Base-by-base conservation (phyloP, 2,888 invertebrate genomes). In the Tachina fera region DNA sequence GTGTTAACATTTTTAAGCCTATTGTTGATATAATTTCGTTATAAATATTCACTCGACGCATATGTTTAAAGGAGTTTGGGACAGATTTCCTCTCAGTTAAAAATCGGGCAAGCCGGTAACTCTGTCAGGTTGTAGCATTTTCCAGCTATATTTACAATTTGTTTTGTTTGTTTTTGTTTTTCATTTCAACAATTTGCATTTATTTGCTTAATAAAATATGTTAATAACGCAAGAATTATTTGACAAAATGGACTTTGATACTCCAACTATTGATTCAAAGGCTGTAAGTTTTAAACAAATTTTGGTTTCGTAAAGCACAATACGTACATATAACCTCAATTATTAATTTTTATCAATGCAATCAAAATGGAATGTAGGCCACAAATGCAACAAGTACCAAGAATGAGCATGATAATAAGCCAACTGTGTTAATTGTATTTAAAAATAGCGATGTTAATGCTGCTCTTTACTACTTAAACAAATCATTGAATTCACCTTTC, bases 401-500 rank as follows among this genome's bases (percentile, higher is more conserved):
- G 13, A 9, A 22, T 41, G 67, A 9, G n/a, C 22, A 43, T n/a
- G 22, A 43, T 22, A 43, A 14, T 31, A 53, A 67, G 67, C 87
- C 39, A 88, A 56, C 89, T 10, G 76, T 90, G 31, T 88, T 92
- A 88, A 88, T 92, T 9, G 87, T 92, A 5, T 91, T 90, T 77
- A 89, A 89, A 6, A 89, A 89, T 3, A 89, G 91, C 3, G 93
- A 92, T 70, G 43, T 91, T 6, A 89, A 92, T 49, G 88, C 90
- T 9, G 91, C 92, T 1, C 74, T 89, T 3, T 89, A 91, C 43
- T 83, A 90, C 83, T 81, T 93, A 41, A 76, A 87, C 0, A 85
- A 84, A 53, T 91, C 92, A 0, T 70, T 92, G 60, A 89, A 90
- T 13, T 79, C 89, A 60, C 91, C 92, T 3, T 88, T 89, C 16